These are phyloP conservation scores for Eurytoma adleriae DNA, from an alignment of 2,888 invertebrate species.

Conservation along the genomic window DNA sequence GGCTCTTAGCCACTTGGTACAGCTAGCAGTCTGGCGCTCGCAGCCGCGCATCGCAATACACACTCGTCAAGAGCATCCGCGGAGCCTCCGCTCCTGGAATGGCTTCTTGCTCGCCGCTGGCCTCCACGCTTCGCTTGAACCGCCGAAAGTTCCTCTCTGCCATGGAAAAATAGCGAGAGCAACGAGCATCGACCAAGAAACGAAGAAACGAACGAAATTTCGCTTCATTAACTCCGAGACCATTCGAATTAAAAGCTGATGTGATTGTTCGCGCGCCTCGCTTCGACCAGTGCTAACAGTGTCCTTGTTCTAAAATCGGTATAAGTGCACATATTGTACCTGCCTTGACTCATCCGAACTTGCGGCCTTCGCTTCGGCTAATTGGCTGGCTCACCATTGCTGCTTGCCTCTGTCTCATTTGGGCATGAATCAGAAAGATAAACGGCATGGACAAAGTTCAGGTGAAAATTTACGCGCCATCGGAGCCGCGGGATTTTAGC, in stretches of 20 bases:
- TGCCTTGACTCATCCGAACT: neutral
- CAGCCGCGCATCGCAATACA: slow-evolving; percentile 71
- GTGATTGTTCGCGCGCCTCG: neutral
- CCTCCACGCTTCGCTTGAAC: no score
- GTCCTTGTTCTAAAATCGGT: slow-evolving; percentile 48
- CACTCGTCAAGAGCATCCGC: slow-evolving; percentile 64
- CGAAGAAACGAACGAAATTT: neutral
- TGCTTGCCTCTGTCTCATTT: neutral
- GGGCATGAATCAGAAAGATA: neutral
- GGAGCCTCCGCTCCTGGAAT: no score
- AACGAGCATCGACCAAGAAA: neutral
- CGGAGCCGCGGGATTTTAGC: no score
- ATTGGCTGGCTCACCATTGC: slow-evolving; percentile 55
- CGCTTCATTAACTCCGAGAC: neutral
- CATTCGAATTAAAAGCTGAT: no score
- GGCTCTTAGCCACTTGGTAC: slow-evolving; percentile 73
- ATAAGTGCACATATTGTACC: slow-evolving; percentile 43
- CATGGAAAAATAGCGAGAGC: neutral
- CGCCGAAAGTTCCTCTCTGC: no score
- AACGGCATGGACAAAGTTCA: slow-evolving; percentile 2
- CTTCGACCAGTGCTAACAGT: slow-evolving; percentile 23
- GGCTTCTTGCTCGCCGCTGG: no score
- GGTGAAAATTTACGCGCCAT: neutral
- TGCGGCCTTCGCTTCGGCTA: neutral
- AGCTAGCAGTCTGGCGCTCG: slow-evolving; percentile 71